Percentiles rank a stretch among this genome's conserved stretches.
Conservation (phyloP, 2,797 vertebrate species). For the Ambastaia sidthimunki region DNA sequence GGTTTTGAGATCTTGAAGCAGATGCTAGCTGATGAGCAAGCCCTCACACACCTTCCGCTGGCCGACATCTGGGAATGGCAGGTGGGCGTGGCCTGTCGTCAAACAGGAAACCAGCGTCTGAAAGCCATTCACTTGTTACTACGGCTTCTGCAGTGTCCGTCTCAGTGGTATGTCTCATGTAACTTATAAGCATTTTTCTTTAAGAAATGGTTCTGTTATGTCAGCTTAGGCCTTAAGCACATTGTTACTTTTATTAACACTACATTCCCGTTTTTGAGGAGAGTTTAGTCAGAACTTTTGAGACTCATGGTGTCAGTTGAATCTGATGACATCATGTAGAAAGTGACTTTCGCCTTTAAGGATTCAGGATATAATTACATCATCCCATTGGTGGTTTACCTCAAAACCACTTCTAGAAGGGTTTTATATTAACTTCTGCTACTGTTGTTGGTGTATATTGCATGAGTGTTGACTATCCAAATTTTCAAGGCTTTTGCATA, state of each 20-base stretch:
- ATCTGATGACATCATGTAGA: background rate
- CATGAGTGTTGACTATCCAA: slow-evolving; percentile 11
- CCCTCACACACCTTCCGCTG: slow-evolving; percentile 85
- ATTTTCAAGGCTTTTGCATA: slow-evolving; percentile 70
- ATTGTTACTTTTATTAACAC: background rate
- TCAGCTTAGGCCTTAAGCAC: background rate
- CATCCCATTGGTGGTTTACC: background rate
- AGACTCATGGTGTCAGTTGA: background rate
- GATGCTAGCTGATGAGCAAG: slow-evolving; percentile 91
- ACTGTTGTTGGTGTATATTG: background rate
- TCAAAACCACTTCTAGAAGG: background rate
- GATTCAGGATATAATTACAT: too few species aligned
- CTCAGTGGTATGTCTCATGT: slow-evolving; percentile 63
- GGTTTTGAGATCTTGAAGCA: slow-evolving; percentile 98
- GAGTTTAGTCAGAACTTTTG: background rate
- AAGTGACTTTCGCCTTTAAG: background rate
- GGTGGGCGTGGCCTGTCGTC: slow-evolving; percentile 93
- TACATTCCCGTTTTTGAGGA: background rate
- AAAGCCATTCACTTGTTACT: slow-evolving; percentile 94
- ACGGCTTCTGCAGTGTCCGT: slow-evolving; percentile 85
- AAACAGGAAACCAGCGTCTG: slow-evolving; percentile 90
- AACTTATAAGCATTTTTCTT: background rate
- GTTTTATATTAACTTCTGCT: background rate
- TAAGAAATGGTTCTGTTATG: slow-evolving; percentile 37
- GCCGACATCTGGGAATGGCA: slow-evolving; percentile 96